Percentiles rank a stretch among this genome's conserved stretches.
Conservation (phyloP, 2,888 invertebrate species). For the Syrista parreyssii region DNA sequence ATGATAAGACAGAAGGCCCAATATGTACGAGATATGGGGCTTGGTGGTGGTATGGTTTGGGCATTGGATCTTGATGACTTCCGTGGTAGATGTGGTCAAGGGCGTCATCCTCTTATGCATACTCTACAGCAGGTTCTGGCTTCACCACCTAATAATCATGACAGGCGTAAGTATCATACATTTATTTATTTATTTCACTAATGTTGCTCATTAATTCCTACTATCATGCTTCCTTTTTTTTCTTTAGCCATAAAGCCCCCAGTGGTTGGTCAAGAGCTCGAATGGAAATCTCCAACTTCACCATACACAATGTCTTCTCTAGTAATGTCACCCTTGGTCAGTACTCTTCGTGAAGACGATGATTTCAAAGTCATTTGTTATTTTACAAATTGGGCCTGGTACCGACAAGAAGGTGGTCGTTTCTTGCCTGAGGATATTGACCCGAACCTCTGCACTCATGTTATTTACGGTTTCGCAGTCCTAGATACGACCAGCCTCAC, state of each 20-base stretch:
- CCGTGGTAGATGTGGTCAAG: constrained; percentile 79
- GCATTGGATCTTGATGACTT: constrained; percentile 91
- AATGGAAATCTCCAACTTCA: constrained; percentile 39
- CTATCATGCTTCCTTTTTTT: not conserved
- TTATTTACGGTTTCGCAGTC: constrained; percentile 93
- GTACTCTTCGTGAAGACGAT: constrained; percentile 33
- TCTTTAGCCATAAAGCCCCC: constrained; percentile 46
- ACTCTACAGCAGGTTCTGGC: constrained; percentile 81
- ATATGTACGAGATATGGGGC: constrained; percentile 78
- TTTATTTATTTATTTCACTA: not conserved
- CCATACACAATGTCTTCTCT: constrained; percentile 4
- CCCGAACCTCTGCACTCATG: constrained; percentile 87
- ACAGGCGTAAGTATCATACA: constrained; percentile 45
- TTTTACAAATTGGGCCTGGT: constrained; percentile 96
- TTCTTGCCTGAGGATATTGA: constrained; percentile 87
- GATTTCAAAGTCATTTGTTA: constrained; percentile 88
- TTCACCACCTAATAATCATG: constrained; percentile 57
- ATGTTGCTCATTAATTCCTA: not conserved
- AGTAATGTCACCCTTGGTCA: not conserved
- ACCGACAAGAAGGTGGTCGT: constrained; percentile 84
- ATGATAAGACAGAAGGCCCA: constrained; percentile 85
- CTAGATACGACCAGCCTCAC: constrained; percentile 79
- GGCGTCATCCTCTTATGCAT: constrained; percentile 82
- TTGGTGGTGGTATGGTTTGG: constrained; percentile 93
- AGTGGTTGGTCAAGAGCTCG: constrained; percentile 43